Percentiles rank a stretch among this genome's conserved stretches.
Conservation (phyloP, 2,797 vertebrate species). For the Propithecus perrieri region DNA sequence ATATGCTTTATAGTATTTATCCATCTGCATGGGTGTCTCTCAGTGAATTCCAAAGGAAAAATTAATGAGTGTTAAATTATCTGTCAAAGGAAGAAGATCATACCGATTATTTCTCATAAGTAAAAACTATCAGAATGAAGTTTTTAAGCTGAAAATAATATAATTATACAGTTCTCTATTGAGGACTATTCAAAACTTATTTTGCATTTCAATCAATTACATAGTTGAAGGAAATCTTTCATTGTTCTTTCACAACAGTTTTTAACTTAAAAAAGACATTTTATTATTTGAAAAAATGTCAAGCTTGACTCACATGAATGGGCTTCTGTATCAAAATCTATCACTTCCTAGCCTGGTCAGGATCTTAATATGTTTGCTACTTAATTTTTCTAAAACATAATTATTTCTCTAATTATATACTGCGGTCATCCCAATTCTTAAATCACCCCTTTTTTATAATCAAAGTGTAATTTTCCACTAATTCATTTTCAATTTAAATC, state of each 20-base stretch:
- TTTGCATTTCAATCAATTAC: conserved; percentile 69
- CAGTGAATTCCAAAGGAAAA: conserved; percentile 57
- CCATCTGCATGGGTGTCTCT: conserved; percentile 31
- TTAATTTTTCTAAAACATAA: conserved; percentile 38
- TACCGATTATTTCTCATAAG: conserved; percentile 54
- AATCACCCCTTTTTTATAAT: background rate
- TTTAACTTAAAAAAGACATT: conserved; percentile 45
- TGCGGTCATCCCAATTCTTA: background rate
- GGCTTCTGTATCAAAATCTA: background rate
- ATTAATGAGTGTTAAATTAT: conserved; percentile 67
- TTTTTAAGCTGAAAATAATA: conserved; percentile 71
- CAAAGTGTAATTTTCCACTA: background rate
- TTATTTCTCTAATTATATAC: background rate
- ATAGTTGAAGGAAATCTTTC: conserved; percentile 58
- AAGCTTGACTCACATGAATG: conserved; percentile 41
- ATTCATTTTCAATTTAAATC: background rate
- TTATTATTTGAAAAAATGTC: conserved; percentile 42
- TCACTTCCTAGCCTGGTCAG: background rate
- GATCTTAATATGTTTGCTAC: background rate
- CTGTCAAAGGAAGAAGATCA: conserved; percentile 56
- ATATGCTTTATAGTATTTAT: conserved; percentile 19
- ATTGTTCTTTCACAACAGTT: conserved; percentile 64
- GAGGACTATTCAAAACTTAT: conserved; percentile 63
- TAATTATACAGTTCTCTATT: conserved; percentile 52
- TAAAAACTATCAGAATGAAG: conserved; percentile 39